These are phyloP conservation scores for Cyaniris semiargus DNA, from an alignment of 2,888 invertebrate genomes.

Conservation along the genomic window DNA sequence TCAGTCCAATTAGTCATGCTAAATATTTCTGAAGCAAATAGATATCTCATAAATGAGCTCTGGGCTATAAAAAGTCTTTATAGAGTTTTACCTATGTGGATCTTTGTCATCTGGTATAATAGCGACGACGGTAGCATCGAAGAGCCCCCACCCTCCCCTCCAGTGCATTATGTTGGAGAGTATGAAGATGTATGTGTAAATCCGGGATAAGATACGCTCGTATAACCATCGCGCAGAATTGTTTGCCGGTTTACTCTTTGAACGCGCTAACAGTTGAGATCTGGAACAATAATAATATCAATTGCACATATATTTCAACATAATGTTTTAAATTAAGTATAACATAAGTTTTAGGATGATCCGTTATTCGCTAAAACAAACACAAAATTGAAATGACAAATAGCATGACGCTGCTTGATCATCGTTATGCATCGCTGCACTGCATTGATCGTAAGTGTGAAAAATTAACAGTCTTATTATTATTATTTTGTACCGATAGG, in stretches of 20 bases:
- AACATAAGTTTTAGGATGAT: too few relatives aligned
- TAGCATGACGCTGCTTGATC: too few relatives aligned
- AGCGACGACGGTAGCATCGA: slow-evolving; percentile 83
- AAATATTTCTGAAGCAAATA: too few relatives aligned
- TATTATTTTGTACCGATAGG: too few relatives aligned
- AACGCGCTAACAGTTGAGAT: slow-evolving; percentile 57
- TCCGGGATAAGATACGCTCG: slow-evolving; percentile 78
- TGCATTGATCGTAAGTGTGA: too few relatives aligned
- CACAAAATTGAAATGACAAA: too few relatives aligned
- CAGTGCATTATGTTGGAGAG: slow-evolving; percentile 92
- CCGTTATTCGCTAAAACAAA: too few relatives aligned
- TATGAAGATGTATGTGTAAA: slow-evolving; percentile 88
- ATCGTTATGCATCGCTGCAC: too few relatives aligned
- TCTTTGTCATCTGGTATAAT: slow-evolving; percentile 54
- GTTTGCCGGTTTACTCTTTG: slow-evolving; percentile 57
- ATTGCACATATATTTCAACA: neutral
- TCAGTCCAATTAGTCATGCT: too few relatives aligned
- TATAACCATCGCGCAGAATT: slow-evolving; percentile 57
- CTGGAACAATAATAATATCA: slow-evolving; percentile 47
- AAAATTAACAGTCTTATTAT: too few relatives aligned
- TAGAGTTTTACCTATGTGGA: slow-evolving; percentile 46
- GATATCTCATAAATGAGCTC: too few relatives aligned
- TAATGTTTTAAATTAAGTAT: too few relatives aligned
- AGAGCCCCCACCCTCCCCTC: slow-evolving; percentile 90
- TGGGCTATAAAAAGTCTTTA: neutral